These are phyloP conservation scores for Drosophila sturtevanti DNA, from an alignment of 1,140 invertebrate species.

Conservation along the genomic window DNA sequence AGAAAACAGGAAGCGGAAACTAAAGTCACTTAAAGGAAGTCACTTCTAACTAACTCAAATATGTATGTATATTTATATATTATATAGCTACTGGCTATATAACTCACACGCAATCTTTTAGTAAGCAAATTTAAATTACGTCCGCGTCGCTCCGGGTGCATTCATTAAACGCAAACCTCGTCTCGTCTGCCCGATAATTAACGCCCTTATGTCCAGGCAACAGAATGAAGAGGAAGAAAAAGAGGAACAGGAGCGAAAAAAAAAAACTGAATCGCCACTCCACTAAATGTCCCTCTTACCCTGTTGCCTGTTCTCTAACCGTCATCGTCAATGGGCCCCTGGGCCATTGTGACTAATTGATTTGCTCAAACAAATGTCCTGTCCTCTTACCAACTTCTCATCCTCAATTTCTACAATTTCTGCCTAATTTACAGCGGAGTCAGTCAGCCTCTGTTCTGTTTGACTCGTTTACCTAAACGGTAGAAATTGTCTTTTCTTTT, in stretches of 20 bases:
- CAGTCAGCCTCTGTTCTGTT: too few species aligned
- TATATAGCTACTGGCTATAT: slow-evolving; percentile 25
- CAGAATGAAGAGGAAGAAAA: too few species aligned
- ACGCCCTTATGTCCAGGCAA: slow-evolving; percentile 64
- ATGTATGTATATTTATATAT: slow-evolving; percentile 12
- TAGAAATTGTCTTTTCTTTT: too few species aligned
- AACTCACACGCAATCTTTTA: slow-evolving; percentile 60
- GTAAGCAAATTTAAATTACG: slow-evolving; percentile 79
- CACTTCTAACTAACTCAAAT: slow-evolving; percentile 54
- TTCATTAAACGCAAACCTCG: slow-evolving; percentile 63
- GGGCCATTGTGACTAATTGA: slow-evolving; percentile 76
- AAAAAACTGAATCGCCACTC: slow-evolving; percentile 15
- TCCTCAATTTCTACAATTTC: slow-evolving; percentile 12
- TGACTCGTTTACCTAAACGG: slow-evolving; percentile 10
- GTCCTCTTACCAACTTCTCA: background rate
- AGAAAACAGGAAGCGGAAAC: slow-evolving; percentile 72
- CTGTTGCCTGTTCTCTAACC: slow-evolving; percentile 27
- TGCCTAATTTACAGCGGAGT: slow-evolving; percentile 18
- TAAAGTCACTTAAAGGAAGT: slow-evolving; percentile 55
- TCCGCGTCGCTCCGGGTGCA: slow-evolving; percentile 67
- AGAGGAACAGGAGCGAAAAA: too few species aligned
- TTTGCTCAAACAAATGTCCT: slow-evolving; percentile 60
- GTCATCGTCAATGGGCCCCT: slow-evolving; percentile 34
- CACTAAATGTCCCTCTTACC: slow-evolving; percentile 27
- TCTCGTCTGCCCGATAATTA: slow-evolving; percentile 68